These are phyloP conservation scores for Percina caprodes DNA, from an alignment of 2,113 vertebrate genomes.

Conservation along the genomic window DNA sequence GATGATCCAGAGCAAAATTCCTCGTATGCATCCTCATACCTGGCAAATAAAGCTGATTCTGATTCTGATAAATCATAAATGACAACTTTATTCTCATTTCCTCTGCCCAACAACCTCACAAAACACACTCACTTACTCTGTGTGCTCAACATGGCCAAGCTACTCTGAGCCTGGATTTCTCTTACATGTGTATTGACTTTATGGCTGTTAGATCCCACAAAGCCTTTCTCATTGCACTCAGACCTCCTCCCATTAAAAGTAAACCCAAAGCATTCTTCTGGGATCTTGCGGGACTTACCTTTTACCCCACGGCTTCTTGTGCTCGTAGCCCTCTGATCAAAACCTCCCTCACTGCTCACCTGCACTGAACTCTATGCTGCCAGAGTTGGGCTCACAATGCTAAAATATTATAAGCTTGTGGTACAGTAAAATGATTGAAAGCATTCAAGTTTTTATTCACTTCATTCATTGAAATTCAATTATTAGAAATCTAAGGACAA, in stretches of 20 bases:
- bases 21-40: too few species aligned
- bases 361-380: neutral
- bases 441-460: neutral
- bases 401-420: neutral
- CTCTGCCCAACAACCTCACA: neutral
- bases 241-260: constrained; percentile 31
- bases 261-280: neutral
- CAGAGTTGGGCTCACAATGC: neutral
- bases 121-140: neutral
- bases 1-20: too few species aligned
- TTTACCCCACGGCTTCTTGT: neutral
- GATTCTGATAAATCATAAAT: neutral
- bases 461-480: too few species aligned
- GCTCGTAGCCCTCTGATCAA: neutral
- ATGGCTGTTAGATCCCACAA: constrained; percentile 8
- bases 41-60: too few species aligned
- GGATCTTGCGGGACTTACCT: neutral
- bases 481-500: neutral
- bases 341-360: neutral
- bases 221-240: constrained; percentile 33
- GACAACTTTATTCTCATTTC: neutral
- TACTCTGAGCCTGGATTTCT: neutral
- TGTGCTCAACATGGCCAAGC: neutral
- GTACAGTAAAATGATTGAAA: neutral
- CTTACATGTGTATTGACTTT: neutral